Evolutionary conservation across 2,113 vertebrate species (phyloP), one percentile per base, ranked within the genome.

Genomic region (Empidonax alnorum): DNA sequence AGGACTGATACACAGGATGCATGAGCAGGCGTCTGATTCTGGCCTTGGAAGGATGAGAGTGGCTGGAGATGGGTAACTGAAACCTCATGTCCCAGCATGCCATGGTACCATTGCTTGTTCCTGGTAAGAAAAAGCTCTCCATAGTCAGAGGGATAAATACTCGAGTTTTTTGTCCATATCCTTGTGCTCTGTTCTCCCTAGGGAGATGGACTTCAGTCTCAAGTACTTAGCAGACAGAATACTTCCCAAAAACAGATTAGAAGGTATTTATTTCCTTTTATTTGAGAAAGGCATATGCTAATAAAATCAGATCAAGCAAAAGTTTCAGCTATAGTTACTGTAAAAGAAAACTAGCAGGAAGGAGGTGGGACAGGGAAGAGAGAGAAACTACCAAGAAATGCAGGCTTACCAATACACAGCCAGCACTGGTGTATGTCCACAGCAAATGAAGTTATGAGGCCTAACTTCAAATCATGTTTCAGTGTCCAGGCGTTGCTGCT

Each of bases 21-120:
- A 99, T 99, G 27, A 99, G 98, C 67, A 99, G 98, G 22, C 99
- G 98, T 83, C 99, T 97, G 97, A 99, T 98, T 58, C 99, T 98
- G 66, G 99, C 98, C 73, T 99, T 98, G 35, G 99, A 98, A 28
- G 99, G 99, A 82, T 99, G 99, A 66, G 98, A 98, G 97, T 99
- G 99, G 97, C 99, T 99, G 47, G 99, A 99, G 94, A 99, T 99
- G 6, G 99, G 99, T 42, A 99, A 97, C 97, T 99, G 99, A 97
- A 99, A 99, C 81, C 99, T 97, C 99, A 99, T 99, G 84, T 99
- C 99, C 99, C 99, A 99, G 97, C 99, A 99, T 0, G 99, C 99
- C 99, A 99, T 99, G 90, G 99, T 99, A 59, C 99, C 99, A 63
- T 98, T 99, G 98, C 99, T 99, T 4, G 99, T 99, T 41, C 99